Percentiles rank a stretch among this genome's conserved stretches.
Evolutionary conservation across 2,888 invertebrate species (phyloP).

Genomic region (Onchidella celtica): DNA sequence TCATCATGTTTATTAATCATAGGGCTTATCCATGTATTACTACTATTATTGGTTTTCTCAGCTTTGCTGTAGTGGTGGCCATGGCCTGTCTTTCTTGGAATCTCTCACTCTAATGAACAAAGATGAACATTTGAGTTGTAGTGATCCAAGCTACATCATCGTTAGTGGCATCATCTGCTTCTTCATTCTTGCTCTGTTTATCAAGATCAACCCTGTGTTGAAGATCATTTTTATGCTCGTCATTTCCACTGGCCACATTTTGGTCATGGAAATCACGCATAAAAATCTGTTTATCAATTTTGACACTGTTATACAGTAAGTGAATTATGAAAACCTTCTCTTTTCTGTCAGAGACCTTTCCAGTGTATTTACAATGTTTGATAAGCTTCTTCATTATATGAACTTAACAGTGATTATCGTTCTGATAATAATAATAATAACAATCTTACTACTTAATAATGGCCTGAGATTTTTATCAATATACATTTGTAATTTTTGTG

Average conservation of each 20-base stretch:
- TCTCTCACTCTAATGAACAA: constrained; percentile 57
- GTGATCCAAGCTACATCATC: constrained; percentile 91
- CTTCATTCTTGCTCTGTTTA: constrained; percentile 91
- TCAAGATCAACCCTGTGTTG: constrained; percentile 90
- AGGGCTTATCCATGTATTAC: too few species aligned
- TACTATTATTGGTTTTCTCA: constrained; percentile 57
- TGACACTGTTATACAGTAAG: constrained; percentile 82
- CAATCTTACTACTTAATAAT: background rate
- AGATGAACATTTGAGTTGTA: constrained; percentile 84
- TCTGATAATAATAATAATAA: too few species aligned
- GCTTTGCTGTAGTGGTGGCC: constrained; percentile 77
- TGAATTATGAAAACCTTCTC: too few species aligned
- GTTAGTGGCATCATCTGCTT: constrained; percentile 91
- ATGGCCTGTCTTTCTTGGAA: constrained; percentile 66
- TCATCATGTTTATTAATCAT: too few species aligned
- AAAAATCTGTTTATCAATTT: constrained; percentile 90
- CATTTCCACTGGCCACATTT: constrained; percentile 90
- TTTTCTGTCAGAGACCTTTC: too few species aligned
- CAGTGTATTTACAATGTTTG: too few species aligned
- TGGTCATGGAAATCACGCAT: constrained; percentile 91
- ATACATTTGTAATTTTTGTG: too few species aligned
- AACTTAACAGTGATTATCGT: too few species aligned
- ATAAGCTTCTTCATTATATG: too few species aligned
- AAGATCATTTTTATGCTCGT: constrained; percentile 88
- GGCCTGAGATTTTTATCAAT: too few species aligned